Percentiles rank a stretch among this genome's conserved stretches.
Evolutionary conservation across 2,797 vertebrate genomes (phyloP).

Genomic region (Selene dorsalis): DNA sequence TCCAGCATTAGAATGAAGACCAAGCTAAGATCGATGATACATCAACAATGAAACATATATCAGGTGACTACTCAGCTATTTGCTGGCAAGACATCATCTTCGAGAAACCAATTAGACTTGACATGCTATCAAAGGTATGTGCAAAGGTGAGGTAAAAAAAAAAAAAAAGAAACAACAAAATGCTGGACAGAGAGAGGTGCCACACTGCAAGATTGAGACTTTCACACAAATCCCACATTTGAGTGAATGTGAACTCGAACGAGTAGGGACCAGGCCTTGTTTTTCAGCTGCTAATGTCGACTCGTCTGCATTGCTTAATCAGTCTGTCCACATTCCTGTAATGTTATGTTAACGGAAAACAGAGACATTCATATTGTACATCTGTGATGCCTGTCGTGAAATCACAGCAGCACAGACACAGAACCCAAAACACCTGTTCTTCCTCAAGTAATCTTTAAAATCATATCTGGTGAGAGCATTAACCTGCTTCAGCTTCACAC

Average conservation of each 20-base stretch:
- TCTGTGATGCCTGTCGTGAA: background rate
- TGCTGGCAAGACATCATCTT: background rate
- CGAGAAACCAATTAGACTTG: background rate
- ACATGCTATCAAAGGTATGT: conserved; percentile 13
- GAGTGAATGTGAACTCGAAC: background rate
- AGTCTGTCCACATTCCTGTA: background rate
- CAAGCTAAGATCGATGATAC: background rate
- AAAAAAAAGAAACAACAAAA: background rate
- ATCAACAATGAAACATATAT: background rate
- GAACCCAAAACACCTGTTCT: background rate
- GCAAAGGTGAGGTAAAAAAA: background rate
- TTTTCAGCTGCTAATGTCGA: conserved; percentile 7
- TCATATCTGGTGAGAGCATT: background rate
- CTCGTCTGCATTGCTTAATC: background rate
- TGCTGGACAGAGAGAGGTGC: conserved; percentile 6
- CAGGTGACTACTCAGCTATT: background rate
- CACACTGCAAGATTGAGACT: background rate
- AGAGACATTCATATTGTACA: background rate
- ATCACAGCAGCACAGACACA: background rate
- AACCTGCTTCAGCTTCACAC: conserved; percentile 24
- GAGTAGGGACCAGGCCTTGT: background rate
- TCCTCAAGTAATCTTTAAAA: conserved; percentile 6
- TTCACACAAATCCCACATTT: background rate
- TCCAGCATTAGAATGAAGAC: background rate
- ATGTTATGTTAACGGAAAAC: background rate